Percentiles rank a stretch among this genome's conserved stretches.
These are phyloP conservation scores for Delphinus delphis DNA, from an alignment of 2,113 vertebrate species.

Conservation along the genomic window DNA sequence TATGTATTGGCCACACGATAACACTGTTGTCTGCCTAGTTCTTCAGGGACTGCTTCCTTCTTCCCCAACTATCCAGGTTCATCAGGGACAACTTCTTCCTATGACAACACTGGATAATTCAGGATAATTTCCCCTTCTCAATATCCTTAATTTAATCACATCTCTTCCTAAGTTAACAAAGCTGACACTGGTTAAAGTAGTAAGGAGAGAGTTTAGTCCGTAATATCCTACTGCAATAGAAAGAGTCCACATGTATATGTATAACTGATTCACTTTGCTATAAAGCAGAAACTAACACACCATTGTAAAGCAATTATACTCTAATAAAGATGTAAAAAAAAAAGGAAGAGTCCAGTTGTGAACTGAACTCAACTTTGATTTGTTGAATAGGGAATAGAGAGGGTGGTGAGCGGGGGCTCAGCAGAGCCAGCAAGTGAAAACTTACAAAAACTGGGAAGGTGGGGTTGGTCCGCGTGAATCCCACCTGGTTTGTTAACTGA, in stretches of 20 bases:
- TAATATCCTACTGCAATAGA: background rate
- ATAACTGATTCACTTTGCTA: too few relatives aligned
- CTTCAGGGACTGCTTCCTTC: background rate
- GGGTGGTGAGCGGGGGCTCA: background rate
- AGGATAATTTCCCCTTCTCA: background rate
- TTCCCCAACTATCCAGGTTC: background rate
- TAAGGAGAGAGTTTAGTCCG: background rate
- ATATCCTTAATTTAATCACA: background rate
- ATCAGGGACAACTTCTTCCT: background rate
- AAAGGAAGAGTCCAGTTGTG: background rate
- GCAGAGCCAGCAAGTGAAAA: background rate
- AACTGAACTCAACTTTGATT: background rate
- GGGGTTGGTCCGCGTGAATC: background rate
- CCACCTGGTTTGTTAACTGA: background rate
- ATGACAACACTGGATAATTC: background rate
- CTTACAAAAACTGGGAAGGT: background rate
- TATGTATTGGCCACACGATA: background rate
- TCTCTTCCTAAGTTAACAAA: background rate
- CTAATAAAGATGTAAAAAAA: too few relatives aligned
- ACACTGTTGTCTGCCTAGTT: background rate
- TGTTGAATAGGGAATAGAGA: background rate
- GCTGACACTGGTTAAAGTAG: background rate
- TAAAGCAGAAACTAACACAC: too few relatives aligned
- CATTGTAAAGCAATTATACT: too few relatives aligned
- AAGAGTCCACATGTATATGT: background rate